Evolutionary conservation across 2,113 vertebrate species (phyloP).

Genomic region (Numenius arquata): DNA sequence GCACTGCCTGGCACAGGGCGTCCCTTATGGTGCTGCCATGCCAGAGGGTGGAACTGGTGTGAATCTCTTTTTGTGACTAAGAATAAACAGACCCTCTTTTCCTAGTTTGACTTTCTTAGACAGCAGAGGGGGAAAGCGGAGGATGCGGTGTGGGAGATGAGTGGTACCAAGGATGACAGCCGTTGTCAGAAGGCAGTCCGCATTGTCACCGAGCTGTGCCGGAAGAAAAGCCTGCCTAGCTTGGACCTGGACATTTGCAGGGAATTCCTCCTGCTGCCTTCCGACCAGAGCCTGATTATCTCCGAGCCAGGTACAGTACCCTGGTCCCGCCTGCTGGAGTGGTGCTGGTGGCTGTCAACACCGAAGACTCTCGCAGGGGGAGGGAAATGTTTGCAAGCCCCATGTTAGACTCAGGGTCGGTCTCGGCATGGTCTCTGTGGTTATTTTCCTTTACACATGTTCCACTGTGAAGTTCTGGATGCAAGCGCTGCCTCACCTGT

Average conservation of each 20-base stretch:
- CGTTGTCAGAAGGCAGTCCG: conserved; percentile 67
- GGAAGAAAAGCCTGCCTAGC: conserved; percentile 57
- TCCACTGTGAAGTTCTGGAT: not conserved
- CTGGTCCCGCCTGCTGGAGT: not conserved
- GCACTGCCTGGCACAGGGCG: not conserved
- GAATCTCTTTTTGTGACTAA: not conserved
- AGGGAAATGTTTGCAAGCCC: not conserved
- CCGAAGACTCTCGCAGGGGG: not conserved
- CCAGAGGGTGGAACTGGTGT: not conserved
- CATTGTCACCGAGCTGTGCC: conserved; percentile 70
- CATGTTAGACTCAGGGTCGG: rapidly evolving
- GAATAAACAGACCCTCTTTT: not conserved
- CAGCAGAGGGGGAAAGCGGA: conserved; percentile 6
- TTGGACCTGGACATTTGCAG: conserved; percentile 71
- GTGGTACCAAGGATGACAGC: conserved; percentile 44
- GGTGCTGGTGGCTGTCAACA: not conserved
- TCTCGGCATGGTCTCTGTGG: not conserved
- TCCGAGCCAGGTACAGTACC: conserved; percentile 70
- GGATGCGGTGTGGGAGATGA: conserved; percentile 72
- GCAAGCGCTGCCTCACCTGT: not conserved
- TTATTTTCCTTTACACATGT: not conserved
- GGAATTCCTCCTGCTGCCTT: conserved; percentile 67
- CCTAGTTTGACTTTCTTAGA: not conserved
- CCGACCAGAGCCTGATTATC: conserved; percentile 66
- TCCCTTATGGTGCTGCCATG: not conserved